These are phyloP conservation scores for Zapus hudsonius DNA, from an alignment of 2,113 vertebrate species.

Conservation along the genomic window DNA sequence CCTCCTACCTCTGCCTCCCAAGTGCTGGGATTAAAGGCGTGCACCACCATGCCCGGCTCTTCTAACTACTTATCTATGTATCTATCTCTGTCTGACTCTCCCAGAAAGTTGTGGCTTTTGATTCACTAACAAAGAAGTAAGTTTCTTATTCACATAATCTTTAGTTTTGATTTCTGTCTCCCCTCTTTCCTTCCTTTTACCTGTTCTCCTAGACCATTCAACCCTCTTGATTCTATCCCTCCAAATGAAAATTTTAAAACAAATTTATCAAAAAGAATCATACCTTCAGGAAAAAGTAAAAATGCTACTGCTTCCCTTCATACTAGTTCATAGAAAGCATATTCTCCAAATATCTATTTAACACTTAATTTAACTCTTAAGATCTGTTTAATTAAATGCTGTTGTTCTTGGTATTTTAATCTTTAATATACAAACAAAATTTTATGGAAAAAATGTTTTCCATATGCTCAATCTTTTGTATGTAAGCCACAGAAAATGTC, in stretches of 20 bases:
- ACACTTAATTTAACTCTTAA: not conserved
- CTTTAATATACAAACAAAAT: not conserved
- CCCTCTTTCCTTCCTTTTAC: too few species aligned
- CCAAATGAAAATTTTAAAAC: not conserved
- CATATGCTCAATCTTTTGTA: not conserved
- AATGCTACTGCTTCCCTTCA: not conserved
- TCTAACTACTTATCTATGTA: too few species aligned
- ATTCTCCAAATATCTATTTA: conserved; percentile 18
- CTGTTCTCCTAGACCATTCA: too few species aligned
- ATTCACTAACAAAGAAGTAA: too few species aligned
- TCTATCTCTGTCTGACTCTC: too few species aligned
- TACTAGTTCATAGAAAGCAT: not conserved
- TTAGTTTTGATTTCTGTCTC: too few species aligned
- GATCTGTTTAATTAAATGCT: not conserved
- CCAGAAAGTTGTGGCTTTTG: too few species aligned
- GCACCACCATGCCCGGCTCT: too few species aligned
- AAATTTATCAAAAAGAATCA: not conserved
- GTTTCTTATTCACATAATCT: too few species aligned
- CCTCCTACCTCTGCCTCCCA: too few species aligned
- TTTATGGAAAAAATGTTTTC: not conserved
- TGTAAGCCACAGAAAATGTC: not conserved
- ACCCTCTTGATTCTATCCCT: too few species aligned
- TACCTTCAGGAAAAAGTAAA: not conserved
- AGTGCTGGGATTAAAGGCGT: too few species aligned
- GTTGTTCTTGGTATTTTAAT: not conserved